These are phyloP conservation scores for Nannoperca obscura DNA, from an alignment of 2,797 vertebrate genomes.

Conservation along the genomic window DNA sequence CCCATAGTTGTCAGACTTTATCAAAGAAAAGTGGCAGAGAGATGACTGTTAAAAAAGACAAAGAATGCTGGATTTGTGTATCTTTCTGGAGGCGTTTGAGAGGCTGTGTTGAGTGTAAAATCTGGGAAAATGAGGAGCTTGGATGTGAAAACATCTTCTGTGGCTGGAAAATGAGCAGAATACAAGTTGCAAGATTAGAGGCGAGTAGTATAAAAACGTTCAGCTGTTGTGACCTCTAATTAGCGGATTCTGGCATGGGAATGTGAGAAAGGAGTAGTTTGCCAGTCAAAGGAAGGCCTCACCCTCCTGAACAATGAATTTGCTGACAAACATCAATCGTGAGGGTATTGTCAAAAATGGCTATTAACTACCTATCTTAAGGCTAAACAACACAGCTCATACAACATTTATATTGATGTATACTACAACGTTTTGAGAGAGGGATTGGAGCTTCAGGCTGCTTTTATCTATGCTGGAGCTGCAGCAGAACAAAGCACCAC, in stretches of 20 bases:
- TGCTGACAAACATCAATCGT: slow-evolving; percentile 19
- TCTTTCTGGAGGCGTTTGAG: slow-evolving; percentile 10
- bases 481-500: slow-evolving; percentile 38
- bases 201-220: slow-evolving; percentile 6
- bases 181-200: slow-evolving; percentile 14
- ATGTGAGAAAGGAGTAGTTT: slow-evolving; percentile 21
- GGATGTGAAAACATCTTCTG: slow-evolving; percentile 14
- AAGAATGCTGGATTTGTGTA: neutral
- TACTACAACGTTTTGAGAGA: slow-evolving; percentile 26
- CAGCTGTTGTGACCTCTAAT: slow-evolving; percentile 47
- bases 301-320: slow-evolving; percentile 18
- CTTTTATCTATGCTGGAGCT: slow-evolving; percentile 21
- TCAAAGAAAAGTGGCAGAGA: slow-evolving; percentile 6
- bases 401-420: slow-evolving; percentile 57
- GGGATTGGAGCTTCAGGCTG: slow-evolving; percentile 43
- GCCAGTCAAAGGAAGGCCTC: slow-evolving; percentile 13
- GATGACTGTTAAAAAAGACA: neutral
- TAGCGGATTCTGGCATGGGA: slow-evolving; percentile 6
- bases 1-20: slow-evolving; percentile 37
- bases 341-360: neutral
- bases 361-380: slow-evolving; percentile 43
- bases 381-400: slow-evolving; percentile 54
- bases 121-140: neutral
- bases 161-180: slow-evolving; percentile 12
- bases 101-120: neutral